Conservation (phyloP, 2,888 invertebrate genomes). For the Amiota minor region DNA sequence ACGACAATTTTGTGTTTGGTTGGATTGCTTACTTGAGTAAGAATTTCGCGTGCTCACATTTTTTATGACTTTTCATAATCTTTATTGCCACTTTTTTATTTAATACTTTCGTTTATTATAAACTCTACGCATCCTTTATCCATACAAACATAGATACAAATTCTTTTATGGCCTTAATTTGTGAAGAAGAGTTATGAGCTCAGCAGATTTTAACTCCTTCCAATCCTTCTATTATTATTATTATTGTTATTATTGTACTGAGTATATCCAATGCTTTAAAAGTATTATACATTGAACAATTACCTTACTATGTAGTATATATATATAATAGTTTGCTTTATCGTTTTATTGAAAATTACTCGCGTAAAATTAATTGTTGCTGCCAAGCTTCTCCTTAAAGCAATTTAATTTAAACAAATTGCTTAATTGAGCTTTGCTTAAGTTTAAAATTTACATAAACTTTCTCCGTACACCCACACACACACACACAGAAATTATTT, state of each 20-base stretch:
- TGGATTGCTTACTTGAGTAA: background rate
- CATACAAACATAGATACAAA: constrained; percentile 3
- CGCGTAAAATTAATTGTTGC: constrained; percentile 26
- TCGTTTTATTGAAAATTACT: background rate
- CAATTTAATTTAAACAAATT: constrained; percentile 25
- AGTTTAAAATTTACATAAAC: constrained; percentile 5
- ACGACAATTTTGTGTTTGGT: background rate
- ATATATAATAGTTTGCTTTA: background rate
- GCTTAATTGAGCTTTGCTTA: constrained; percentile 25
- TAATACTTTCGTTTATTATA: background rate
- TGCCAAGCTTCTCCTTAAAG: constrained; percentile 14
- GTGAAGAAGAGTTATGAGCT: constrained; percentile 18
- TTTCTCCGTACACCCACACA: background rate
- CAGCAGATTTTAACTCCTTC: background rate
- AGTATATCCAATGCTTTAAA: background rate
- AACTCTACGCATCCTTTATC: background rate
- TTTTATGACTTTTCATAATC: constrained; percentile 25
- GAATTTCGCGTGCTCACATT: constrained; percentile 20
- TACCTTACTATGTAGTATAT: too few species aligned
- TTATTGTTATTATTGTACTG: background rate
- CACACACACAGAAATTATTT: background rate
- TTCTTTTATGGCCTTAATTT: constrained; percentile 21
- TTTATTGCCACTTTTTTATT: constrained; percentile 17
- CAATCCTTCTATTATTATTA: background rate
- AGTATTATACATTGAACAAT: background rate